phyloP scores from a whole-genome alignment of 2,113 vertebrate genomes.

The Polypterus senegalus region DNA sequence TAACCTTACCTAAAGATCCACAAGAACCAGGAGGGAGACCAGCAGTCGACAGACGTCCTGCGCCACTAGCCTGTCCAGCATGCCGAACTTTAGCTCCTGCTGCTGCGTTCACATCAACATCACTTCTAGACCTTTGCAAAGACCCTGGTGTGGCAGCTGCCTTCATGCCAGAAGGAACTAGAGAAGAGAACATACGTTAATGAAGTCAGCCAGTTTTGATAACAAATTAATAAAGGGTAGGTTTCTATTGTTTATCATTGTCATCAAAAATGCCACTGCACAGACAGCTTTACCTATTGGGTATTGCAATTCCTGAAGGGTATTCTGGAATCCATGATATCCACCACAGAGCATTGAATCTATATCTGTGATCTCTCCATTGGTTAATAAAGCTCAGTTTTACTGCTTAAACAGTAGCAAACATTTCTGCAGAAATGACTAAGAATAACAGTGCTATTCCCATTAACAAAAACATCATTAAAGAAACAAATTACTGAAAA shows the following conservation, averaged over 20 bases:
- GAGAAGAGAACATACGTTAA: conserved; percentile 3
- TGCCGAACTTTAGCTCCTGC: conserved; percentile 77
- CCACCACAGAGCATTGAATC: too few species aligned
- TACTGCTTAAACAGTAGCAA: too few species aligned
- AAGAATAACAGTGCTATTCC: too few species aligned
- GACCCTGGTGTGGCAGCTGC: conserved; percentile 50
- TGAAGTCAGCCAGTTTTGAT: not conserved
- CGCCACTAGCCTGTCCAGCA: conserved; percentile 48
- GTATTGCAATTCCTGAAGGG: too few species aligned
- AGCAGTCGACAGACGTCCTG: conserved; percentile 51
- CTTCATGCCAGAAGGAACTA: conserved; percentile 67
- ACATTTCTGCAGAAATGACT: too few species aligned
- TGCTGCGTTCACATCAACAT: conserved; percentile 88
- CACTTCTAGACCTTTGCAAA: conserved; percentile 85
- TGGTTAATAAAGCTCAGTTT: too few species aligned
- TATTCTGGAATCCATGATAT: too few species aligned
- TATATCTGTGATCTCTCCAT: too few species aligned
- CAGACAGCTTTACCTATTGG: too few species aligned
- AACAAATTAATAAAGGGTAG: not conserved
- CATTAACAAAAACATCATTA: too few species aligned
- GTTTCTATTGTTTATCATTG: not conserved
- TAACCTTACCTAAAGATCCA: conserved; percentile 72
- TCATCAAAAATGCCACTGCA: too few species aligned
- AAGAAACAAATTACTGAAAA: too few species aligned
- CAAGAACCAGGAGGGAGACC: conserved; percentile 73